These are phyloP conservation scores for Apogon talboti DNA, from an alignment of 2,797 vertebrate species.

Conservation along the genomic window DNA sequence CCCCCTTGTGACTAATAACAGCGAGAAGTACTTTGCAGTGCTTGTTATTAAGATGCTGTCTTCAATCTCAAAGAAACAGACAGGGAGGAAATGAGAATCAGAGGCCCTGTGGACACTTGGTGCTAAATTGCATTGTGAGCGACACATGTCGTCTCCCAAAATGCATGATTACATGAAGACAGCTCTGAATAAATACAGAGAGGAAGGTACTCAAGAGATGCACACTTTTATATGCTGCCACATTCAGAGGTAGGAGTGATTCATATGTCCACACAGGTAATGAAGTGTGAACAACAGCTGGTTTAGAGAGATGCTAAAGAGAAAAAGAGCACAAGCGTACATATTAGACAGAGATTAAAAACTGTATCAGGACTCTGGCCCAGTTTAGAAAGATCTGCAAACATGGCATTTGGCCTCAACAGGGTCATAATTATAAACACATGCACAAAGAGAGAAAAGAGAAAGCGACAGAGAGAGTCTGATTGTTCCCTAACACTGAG, in stretches of 20 bases:
- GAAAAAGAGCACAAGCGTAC: not conserved
- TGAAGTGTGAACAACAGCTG: not conserved
- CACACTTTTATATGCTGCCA: not conserved
- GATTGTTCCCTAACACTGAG: slow-evolving; percentile 58
- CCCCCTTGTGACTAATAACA: slow-evolving; percentile 3
- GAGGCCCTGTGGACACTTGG: not conserved
- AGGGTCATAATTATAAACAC: slow-evolving; percentile 13
- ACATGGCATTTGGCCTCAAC: slow-evolving; percentile 10
- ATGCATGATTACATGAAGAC: not conserved
- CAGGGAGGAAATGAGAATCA: not conserved
- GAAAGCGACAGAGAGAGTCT: slow-evolving; percentile 23
- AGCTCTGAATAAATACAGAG: not conserved
- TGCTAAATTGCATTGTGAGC: slow-evolving; percentile 2
- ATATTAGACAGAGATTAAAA: too few species aligned
- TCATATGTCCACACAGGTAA: not conserved
- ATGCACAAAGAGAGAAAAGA: slow-evolving; percentile 26
- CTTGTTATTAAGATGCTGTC: slow-evolving; percentile 8
- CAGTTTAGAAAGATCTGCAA: slow-evolving; percentile 7
- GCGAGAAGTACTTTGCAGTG: not conserved
- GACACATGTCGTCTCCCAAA: not conserved
- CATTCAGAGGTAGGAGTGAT: slow-evolving; percentile 5
- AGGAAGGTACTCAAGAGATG: not conserved
- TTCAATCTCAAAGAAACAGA: slow-evolving; percentile 13
- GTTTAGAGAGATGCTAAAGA: not conserved
- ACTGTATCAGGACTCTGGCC: not conserved